phyloP scores from a whole-genome alignment of 2,113 vertebrate species.

The Scartelaos histophorus region DNA sequence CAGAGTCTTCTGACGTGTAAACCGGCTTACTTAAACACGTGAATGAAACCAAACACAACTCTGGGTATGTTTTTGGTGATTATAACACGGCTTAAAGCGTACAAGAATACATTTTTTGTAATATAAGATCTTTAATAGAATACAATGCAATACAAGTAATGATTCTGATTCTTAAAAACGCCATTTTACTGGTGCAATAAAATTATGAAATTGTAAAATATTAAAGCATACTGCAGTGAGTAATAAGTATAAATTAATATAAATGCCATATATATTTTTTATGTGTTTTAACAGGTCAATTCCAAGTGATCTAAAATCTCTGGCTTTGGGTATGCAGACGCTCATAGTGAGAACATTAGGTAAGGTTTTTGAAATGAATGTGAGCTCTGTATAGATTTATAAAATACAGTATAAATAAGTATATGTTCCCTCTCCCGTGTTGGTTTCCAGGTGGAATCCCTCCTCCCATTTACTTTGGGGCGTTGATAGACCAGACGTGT shows the following conservation, averaged over 20 bases:
- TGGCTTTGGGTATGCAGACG: constrained; percentile 85
- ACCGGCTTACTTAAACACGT: too few relatives aligned
- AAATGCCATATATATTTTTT: neutral
- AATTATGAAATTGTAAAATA: neutral
- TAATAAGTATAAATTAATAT: neutral
- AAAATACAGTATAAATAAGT: neutral
- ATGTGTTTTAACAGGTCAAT: constrained; percentile 78
- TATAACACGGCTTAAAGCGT: too few relatives aligned
- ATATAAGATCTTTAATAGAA: too few relatives aligned
- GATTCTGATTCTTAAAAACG: too few relatives aligned
- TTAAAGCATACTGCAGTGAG: too few relatives aligned
- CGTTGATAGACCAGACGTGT: constrained; percentile 89
- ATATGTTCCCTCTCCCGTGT: neutral
- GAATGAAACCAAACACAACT: too few relatives aligned
- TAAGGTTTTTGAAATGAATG: constrained; percentile 61
- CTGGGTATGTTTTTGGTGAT: too few relatives aligned
- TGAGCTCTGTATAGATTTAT: neutral
- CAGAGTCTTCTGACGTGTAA: too few relatives aligned
- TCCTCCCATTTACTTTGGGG: constrained; percentile 91
- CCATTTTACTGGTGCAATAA: too few relatives aligned
- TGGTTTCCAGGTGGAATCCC: constrained; percentile 87
- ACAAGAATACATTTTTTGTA: too few relatives aligned
- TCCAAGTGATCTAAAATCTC: constrained; percentile 84
- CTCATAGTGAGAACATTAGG: constrained; percentile 82
- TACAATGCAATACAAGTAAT: too few relatives aligned